Percentiles rank a stretch among this genome's conserved stretches.
Conservation (phyloP, 1,140 invertebrate genomes). For the Harpegnathos saltator region DNA sequence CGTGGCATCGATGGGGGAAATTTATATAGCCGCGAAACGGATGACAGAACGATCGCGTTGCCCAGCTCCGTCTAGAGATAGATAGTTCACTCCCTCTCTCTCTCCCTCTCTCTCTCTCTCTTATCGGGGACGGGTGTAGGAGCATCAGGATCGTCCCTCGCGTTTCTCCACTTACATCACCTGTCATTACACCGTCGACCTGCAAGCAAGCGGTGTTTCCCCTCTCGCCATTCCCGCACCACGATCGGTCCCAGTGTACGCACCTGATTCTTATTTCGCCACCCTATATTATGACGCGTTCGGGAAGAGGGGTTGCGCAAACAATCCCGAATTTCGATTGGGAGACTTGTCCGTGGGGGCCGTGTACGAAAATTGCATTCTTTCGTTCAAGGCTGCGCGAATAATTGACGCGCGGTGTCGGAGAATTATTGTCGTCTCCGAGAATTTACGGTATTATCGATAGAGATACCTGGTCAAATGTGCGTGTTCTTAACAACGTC, state of each 20-base stretch:
- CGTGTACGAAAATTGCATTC: neutral
- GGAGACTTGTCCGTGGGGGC: neutral
- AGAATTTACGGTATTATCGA: too few species aligned
- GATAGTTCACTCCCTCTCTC: too few species aligned
- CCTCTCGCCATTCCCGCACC: slow-evolving; percentile 8
- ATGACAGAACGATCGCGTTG: slow-evolving; percentile 16
- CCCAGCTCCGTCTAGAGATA: neutral
- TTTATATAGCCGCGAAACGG: neutral
- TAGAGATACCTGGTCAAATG: too few species aligned
- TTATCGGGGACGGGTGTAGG: slow-evolving; percentile 10
- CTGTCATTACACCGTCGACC: slow-evolving; percentile 19
- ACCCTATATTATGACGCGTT: neutral
- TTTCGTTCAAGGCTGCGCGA: neutral
- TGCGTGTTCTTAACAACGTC: too few species aligned
- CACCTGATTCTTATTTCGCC: slow-evolving; percentile 39
- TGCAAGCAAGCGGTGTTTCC: slow-evolving; percentile 8
- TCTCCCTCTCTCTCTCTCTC: too few species aligned
- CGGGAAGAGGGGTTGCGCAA: neutral
- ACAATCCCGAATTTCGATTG: neutral
- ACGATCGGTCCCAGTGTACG: slow-evolving; percentile 36
- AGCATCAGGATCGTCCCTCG: slow-evolving; percentile 5
- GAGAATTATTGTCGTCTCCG: too few species aligned
- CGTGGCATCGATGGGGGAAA: slow-evolving; percentile 5
- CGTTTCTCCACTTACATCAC: slow-evolving; percentile 22
- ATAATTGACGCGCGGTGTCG: too few species aligned